Evolutionary conservation across 2,888 invertebrate species (phyloP).

Genomic region (Cyclophora punctaria): DNA sequence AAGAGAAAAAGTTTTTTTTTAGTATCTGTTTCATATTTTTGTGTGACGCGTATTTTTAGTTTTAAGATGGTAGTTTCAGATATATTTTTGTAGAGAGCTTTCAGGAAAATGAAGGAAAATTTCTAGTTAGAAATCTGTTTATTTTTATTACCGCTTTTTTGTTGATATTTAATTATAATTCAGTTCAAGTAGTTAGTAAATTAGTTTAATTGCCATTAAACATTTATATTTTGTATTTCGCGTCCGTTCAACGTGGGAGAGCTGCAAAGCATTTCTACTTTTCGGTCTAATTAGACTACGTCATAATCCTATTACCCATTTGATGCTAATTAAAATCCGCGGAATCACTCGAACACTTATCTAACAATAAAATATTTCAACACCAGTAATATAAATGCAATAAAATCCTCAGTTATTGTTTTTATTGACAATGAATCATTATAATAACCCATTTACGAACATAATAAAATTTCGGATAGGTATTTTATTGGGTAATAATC

Average conservation of each 20-base stretch:
- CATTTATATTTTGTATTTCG: no score
- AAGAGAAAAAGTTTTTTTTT: conserved; percentile 8
- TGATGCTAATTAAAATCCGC: conserved; percentile 22
- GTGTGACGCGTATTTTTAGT: no score
- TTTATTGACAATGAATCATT: conserved; percentile 37
- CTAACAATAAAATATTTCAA: conserved; percentile 33
- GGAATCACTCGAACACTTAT: conserved; percentile 21
- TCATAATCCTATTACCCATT: conserved; percentile 15
- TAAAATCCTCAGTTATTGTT: conserved; percentile 40
- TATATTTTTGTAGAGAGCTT: no score
- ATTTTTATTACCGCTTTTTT: no score
- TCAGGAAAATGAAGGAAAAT: no score
- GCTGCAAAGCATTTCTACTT: neutral
- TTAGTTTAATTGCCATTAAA: no score
- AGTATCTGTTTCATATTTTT: no score
- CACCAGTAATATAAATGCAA: conserved; percentile 32
- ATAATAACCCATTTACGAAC: conserved; percentile 21
- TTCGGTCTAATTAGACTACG: conserved; percentile 27
- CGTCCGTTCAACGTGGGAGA: no score
- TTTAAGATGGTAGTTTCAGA: no score
- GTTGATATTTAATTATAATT: no score
- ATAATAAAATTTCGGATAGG: conserved; percentile 20
- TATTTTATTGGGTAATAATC: conserved; percentile 19
- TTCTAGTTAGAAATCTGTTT: no score
- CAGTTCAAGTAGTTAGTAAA: no score